A percentile compares a stretch with the other conserved stretches of the same genome.
These are phyloP conservation scores for Entelurus aequoreus DNA, from an alignment of 2,113 vertebrate species.

Conservation along the genomic window DNA sequence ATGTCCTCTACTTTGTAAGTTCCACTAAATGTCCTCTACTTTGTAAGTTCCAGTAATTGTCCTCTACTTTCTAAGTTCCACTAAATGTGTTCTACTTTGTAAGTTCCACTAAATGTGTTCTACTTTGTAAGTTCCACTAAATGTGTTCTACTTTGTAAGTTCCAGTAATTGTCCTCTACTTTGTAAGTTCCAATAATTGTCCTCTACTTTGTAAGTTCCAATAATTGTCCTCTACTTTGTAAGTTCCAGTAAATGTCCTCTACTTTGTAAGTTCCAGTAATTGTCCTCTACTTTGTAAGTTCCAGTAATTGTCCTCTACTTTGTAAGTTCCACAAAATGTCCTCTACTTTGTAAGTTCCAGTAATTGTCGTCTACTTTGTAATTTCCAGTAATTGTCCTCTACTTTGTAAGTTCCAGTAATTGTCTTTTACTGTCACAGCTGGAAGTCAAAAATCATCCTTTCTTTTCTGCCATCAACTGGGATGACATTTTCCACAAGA, in stretches of 20 bases:
- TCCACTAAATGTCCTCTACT: neutral
- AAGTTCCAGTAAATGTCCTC: neutral
- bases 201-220: neutral
- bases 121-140: too few species aligned
- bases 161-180: too few species aligned
- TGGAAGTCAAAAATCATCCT: constrained; percentile 90
- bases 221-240: too few species aligned
- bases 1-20: too few species aligned
- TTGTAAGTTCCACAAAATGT: neutral
- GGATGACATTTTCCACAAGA: constrained; percentile 95
- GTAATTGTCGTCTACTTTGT: too few species aligned
- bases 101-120: neutral
- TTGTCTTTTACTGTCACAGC: constrained; percentile 58
- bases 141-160: too few species aligned
- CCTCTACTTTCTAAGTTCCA: too few species aligned
- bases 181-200: neutral
- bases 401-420: neutral
- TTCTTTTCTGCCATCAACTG: constrained; percentile 96
- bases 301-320: neutral
- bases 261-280: too few species aligned
- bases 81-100: too few species aligned
- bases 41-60: neutral
- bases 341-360: too few species aligned
- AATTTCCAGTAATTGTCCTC: neutral
- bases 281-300: too few species aligned